Base-by-base conservation (phyloP, 2,797 vertebrate genomes). In the Trematomus bernacchii region DNA sequence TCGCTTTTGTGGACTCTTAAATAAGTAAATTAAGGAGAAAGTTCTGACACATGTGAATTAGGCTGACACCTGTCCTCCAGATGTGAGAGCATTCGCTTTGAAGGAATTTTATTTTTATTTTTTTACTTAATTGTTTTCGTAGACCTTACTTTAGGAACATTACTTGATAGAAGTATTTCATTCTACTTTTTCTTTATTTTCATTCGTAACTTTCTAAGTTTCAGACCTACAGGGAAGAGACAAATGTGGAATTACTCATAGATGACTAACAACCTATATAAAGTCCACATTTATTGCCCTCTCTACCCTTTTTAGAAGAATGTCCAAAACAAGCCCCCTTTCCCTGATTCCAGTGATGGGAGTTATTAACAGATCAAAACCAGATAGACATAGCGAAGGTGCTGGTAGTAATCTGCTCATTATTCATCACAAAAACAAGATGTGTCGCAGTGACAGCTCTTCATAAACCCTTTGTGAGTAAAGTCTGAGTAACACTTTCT, bases 51-150 rank as follows among this genome's bases (percentile, higher is more conserved):
- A 23, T 71, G 74, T 77, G 61, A 75, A 85, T 69, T 67, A 66
- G 66, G 46, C 52, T 86, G 80, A 69, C 93, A 93, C 93, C 91
- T 94, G 93, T 89, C 77, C 40, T 81, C 92, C 93, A 94, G 91
- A 94, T 94, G 91, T 89, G 87, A 85, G 47, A 62, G 70, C 66
- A 59, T 66, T 90, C 80, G 67, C 80, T 72, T 85, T 62, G 76
- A 81, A 84, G 81, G 79, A 84, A 89, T 85, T 88, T 85, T 47
- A 47, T 77, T 71, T 79, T 79, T 81, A 69, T 86, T 85, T 65
- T 86, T n/a, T n/a, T n/a, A n/a, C 62, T 70, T 83, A 82, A 85
- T 87, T 87, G 68, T 79, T 79, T 79, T 83, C 79, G 58, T 77
- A 66, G 53, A 42, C 52, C 18, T 71, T 51, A 60, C 61, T 73